Evolutionary conservation across 2,797 vertebrate species (phyloP), one percentile per base, ranked within the genome.

Genomic region (Premnoplex brunnescens): DNA sequence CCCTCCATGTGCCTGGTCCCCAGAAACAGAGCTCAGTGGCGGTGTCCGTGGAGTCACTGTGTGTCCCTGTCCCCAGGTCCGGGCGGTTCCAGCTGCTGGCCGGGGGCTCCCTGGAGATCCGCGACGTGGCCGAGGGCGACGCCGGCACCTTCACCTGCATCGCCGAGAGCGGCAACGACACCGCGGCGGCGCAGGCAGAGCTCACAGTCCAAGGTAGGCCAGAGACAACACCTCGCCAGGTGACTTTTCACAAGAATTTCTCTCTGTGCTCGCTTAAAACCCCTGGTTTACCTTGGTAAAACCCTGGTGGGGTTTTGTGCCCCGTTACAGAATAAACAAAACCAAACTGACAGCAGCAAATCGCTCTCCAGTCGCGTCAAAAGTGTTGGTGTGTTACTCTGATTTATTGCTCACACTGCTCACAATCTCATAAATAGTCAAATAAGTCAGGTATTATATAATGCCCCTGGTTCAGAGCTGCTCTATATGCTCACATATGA

Each of bases 171-270:
- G 95, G 95, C 46, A 99, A 99, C 14, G 96, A 98, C 73, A 99
- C 99, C 9, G 93, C 98, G 28, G 98, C 98, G 92, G 98, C 98
- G 30, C 98, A 98, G 88, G 98, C 98, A 34, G 98, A 99, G 46
- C 98, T 99, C 89, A 88, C 93, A 6, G 90, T 99, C 32, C 99
- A 99, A 98, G 99, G 99, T 99, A 98, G 85, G 95, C 60, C 52
- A 3, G 62, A 60, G 23, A 32, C 34, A 54, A 32, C 20, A 13
- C 14, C 20, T 72, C 30, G 75, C 52, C 52, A 23, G 26, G 2
- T 77, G 41, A 7, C n/a, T 51, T 60, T 14, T 52, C n/a, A 8
- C 26, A 39, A 18, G 17, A 37, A 8, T 20, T 59, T 19, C 64
- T 23, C 36, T 67, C 67, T 41, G 67, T 52, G 19, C 43, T 49